Base-by-base conservation (phyloP, 2,888 invertebrate genomes). In the Agriopis leucophaearia region DNA sequence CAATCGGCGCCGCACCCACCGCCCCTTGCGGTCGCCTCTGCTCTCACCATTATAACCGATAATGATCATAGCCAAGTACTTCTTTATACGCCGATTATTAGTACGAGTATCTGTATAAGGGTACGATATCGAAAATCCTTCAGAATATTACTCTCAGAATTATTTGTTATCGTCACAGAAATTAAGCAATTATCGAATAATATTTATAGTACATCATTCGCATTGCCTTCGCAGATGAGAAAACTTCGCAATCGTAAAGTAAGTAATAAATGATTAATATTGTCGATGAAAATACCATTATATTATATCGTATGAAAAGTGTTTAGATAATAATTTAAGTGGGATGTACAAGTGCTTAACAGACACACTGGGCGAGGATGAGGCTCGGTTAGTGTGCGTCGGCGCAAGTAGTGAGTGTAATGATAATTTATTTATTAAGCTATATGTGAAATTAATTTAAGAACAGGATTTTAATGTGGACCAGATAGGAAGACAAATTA, bases 191-290 rank as follows among this genome's bases (percentile, higher is more conserved):
- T n/a, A 35, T 51, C 8, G 35, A 51, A 36, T 35, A 35, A 8
- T 9, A 38, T 18, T 35, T 42, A 42, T 27, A 15, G 36, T 36
- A 64, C 12, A 59, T 15, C 42, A 60, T 64, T 72, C 70, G 72
- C 71, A 72, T 50, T 61, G 63, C 57, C 40, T 57, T 71, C 66
- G 70, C 73, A 50, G 36, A 47, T 38, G 35, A 63, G 7, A 35
- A 54, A 8, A 57, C 0, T 52, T 66, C 60, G 60, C 66, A 60
- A 38, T 50, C 35, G 66, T 60, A 66, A 13, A 35, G 35, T n/a
- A 35, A 12, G 13, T 44, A 18, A 55, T 18, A 38, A 9, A 40
- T 1, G 16, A 38, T 3, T 40, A 16, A 54, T 6, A 16, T 13
- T 6, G 8, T 9, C 16, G n/a, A 38, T 40, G 2, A 38, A 16